These are phyloP conservation scores for Sepiola atlantica DNA, from an alignment of 2,888 invertebrate species.

Conservation along the genomic window DNA sequence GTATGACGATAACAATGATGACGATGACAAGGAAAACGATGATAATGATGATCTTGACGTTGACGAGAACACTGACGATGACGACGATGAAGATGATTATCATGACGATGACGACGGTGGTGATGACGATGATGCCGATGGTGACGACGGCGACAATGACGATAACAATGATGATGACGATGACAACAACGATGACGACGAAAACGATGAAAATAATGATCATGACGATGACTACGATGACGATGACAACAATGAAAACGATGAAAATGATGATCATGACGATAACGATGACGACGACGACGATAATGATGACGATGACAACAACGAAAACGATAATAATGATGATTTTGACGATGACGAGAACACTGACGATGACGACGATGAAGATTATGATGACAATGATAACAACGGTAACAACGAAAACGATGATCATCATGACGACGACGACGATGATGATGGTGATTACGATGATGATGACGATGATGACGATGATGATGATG, in stretches of 20 bases:
- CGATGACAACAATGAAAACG: not conserved
- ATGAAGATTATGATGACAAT: too few relatives aligned
- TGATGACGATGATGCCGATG: not conserved
- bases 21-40: not conserved
- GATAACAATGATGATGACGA: not conserved
- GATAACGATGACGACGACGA: not conserved
- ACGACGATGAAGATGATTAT: not conserved
- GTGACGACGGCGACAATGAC: not conserved
- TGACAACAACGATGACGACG: not conserved
- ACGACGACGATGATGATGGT: not conserved
- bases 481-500: conserved; percentile 8
- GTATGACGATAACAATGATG: not conserved
- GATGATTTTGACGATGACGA: too few relatives aligned
- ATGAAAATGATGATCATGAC: not conserved
- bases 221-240: not conserved
- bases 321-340: too few relatives aligned
- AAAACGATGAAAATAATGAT: not conserved
- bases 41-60: not conserved
- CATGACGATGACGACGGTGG: not conserved
- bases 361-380: too few relatives aligned
- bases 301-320: not conserved
- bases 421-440: not conserved
- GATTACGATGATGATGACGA: not conserved
- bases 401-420: too few relatives aligned
- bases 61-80: not conserved